Conservation (phyloP, 1,140 invertebrate species). For the Lamellibrachia luymesi region DNA sequence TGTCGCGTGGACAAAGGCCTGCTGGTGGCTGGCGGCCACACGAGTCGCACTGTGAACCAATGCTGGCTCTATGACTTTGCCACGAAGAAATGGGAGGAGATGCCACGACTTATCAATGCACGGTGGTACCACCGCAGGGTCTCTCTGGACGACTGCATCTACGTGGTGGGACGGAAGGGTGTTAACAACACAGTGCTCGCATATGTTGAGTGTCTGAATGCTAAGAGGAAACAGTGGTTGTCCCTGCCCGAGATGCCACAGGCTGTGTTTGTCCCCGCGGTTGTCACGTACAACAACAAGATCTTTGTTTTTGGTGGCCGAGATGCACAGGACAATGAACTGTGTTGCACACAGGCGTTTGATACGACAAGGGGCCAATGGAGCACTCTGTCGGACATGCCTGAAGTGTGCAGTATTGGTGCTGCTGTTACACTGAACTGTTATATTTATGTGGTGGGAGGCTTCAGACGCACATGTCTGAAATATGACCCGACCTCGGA, state of each 20-base stretch:
- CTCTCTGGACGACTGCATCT: conserved; percentile 1
- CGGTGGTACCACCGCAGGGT: not conserved
- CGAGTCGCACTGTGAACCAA: too few relatives aligned
- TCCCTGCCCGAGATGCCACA: not conserved
- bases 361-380: not conserved
- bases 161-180: conserved; percentile 8
- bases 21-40: not conserved
- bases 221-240: not conserved
- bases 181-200: not conserved
- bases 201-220: not conserved
- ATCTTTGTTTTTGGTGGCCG: conserved; percentile 13
- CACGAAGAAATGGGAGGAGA: not conserved
- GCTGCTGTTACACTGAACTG: not conserved
- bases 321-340: not conserved
- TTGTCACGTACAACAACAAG: not conserved
- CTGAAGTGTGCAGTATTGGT: not conserved
- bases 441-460: not conserved
- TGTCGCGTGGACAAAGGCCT: not conserved
- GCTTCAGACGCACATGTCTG: not conserved
- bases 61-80: conserved; percentile 1
- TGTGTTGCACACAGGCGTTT: not conserved
- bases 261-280: too few relatives aligned
- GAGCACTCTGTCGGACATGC: conserved; percentile 3
- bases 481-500: conserved; percentile 7
- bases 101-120: not conserved